Evolutionary conservation across 2,888 invertebrate species (phyloP), one percentile per base, ranked within the genome.

Genomic region (Chymomyza procnemis): DNA sequence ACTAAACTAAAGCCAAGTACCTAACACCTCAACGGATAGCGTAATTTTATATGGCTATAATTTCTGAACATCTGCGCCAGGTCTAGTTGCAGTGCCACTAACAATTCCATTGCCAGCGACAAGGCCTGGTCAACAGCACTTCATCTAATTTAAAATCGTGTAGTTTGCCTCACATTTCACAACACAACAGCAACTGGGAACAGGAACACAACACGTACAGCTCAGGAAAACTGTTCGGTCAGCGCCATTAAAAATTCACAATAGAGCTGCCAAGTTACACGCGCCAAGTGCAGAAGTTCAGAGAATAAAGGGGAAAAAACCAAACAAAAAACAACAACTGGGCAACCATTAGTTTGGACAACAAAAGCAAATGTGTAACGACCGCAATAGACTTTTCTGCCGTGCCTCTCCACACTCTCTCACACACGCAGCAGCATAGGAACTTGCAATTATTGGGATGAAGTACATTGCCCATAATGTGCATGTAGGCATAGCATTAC

Each of bases 221-320:
- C 64, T 57, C 62, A 50, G 62, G 34, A 67, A 74, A 76, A 54
- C n/a, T 71, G 66, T 62, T 60, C 70, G 66, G 68, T 59, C 75
- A 84, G 78, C 81, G 81, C 76, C 81, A 81, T 85, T 85, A 81
- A 81, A 82, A 71, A 9, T 41, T 9, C 69, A 82, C 78, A 80
- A 81, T 78, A 78, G 79, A 73, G 78, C 81, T 81, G 81, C 79
- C 71, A 78, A 57, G 82, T 82, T 80, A 82, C 82, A 76, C 82
- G 78, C 76, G 76, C 72, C 76, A 66, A 69, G 61, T 2, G 30
- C 58, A 56, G 50, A 64, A 62, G 65, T 67, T 56, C 66, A 69
- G 61, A 61, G 71, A 68, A 61, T 67, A 70, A 73, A 72, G 75
- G 79, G n/a, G n/a, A n/a, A n/a, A n/a, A n/a, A n/a, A n/a, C n/a